Evolutionary conservation across 2,888 invertebrate species (phyloP).

Genomic region (Protula sp.): DNA sequence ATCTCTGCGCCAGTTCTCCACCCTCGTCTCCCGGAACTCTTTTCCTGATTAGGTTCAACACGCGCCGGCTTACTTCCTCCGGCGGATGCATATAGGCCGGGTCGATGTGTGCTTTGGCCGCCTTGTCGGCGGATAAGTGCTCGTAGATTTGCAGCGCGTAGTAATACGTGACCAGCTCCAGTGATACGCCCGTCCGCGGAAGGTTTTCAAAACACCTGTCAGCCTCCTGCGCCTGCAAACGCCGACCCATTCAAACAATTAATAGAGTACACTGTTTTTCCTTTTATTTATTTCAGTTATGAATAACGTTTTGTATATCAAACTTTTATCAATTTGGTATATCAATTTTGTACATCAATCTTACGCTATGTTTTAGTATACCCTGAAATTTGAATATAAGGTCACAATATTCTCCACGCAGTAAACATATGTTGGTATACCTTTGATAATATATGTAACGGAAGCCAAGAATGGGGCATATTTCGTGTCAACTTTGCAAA

Average conservation of each 20-base stretch:
- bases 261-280: not conserved
- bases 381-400: too few species aligned
- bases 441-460: too few species aligned
- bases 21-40: slow-evolving; percentile 1
- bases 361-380: too few species aligned
- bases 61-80: slow-evolving; percentile 31
- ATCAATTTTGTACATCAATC: too few species aligned
- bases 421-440: too few species aligned
- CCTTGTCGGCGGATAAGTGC: slow-evolving; percentile 13
- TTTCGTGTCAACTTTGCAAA: too few species aligned
- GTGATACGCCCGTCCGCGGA: slow-evolving; percentile 49
- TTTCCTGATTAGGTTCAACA: slow-evolving; percentile 13
- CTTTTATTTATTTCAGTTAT: not conserved
- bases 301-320: too few species aligned
- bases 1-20: slow-evolving; percentile 33
- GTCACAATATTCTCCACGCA: too few species aligned
- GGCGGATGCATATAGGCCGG: slow-evolving; percentile 31
- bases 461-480: too few species aligned
- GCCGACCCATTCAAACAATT: not conserved
- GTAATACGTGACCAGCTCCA: slow-evolving; percentile 54
- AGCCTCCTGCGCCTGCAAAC: slow-evolving; percentile 41
- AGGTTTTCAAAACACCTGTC: slow-evolving; percentile 47
- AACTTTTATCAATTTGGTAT: too few species aligned
- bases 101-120: slow-evolving; percentile 8
- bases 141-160: slow-evolving; percentile 49